phyloP scores from a whole-genome alignment of 2,113 vertebrate genomes.

The Pachyramphus minor region DNA sequence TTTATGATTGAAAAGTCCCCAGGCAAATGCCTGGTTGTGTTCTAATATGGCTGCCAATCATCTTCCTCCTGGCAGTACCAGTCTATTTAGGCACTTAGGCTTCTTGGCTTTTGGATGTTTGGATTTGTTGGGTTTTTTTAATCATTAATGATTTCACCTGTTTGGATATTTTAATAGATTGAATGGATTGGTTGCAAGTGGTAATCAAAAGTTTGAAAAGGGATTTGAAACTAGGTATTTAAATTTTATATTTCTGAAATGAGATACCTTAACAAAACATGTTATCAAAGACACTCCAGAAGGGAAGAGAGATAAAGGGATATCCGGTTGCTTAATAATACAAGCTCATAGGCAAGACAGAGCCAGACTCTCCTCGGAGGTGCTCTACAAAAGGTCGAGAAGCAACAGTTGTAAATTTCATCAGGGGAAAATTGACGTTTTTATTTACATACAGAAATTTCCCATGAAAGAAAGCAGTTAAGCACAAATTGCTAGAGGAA shows the following conservation, averaged over 20 bases:
- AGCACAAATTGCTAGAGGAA: neutral
- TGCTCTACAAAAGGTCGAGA: neutral
- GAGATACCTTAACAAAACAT: neutral
- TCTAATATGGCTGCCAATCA: neutral
- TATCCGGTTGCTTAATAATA: neutral
- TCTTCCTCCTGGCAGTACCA: neutral
- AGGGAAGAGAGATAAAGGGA: neutral
- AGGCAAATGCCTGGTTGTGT: neutral
- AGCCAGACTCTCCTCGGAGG: neutral
- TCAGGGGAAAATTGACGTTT: neutral
- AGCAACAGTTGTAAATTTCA: neutral
- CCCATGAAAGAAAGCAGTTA: neutral
- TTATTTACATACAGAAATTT: neutral
- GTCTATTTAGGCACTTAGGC: neutral
- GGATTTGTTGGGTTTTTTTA: neutral
- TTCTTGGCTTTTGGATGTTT: neutral
- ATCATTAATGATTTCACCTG: neutral
- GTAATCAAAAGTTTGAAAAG: neutral
- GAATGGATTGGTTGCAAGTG: neutral
- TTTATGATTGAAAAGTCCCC: neutral
- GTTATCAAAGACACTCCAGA: neutral
- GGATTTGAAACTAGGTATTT: neutral
- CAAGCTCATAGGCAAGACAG: neutral
- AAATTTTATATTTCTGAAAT: neutral
- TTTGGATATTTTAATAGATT: neutral